phyloP scores from a whole-genome alignment of 2,797 vertebrate genomes.

The Phaenicophaeus curvirostris region DNA sequence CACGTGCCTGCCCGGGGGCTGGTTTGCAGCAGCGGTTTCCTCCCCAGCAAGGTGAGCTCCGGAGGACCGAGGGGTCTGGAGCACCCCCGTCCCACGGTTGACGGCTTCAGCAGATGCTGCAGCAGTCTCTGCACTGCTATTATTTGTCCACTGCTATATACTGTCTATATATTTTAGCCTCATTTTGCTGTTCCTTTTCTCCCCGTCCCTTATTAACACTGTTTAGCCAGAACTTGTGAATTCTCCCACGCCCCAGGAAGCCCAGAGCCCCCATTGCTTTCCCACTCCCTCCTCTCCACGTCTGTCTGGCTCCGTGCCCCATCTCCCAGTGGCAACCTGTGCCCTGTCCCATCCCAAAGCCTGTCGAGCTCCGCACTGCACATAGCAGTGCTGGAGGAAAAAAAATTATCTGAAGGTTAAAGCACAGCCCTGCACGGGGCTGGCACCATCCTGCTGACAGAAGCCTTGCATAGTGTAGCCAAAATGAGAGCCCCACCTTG shows the following conservation, averaged over 20 bases:
- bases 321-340: neutral
- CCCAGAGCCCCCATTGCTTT: neutral
- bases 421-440: neutral
- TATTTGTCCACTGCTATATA: no score
- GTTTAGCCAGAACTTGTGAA: neutral
- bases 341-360: neutral
- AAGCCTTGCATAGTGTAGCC: no score
- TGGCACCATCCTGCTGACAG: neutral
- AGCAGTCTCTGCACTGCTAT: neutral
- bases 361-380: neutral
- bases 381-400: rapidly evolving
- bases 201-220: neutral
- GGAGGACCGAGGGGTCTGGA: rapidly evolving
- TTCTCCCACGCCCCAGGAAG: rapidly evolving
- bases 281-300: rapidly evolving
- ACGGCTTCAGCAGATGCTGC: neutral
- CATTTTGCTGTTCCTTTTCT: neutral
- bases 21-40: neutral
- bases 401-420: neutral
- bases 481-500: neutral
- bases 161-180: neutral
- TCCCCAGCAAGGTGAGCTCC: neutral
- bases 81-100: neutral
- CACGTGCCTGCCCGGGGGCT: rapidly evolving
- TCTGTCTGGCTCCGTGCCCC: neutral